Base-by-base conservation (phyloP, 2,888 invertebrate genomes). In the Eupeodes luniger region DNA sequence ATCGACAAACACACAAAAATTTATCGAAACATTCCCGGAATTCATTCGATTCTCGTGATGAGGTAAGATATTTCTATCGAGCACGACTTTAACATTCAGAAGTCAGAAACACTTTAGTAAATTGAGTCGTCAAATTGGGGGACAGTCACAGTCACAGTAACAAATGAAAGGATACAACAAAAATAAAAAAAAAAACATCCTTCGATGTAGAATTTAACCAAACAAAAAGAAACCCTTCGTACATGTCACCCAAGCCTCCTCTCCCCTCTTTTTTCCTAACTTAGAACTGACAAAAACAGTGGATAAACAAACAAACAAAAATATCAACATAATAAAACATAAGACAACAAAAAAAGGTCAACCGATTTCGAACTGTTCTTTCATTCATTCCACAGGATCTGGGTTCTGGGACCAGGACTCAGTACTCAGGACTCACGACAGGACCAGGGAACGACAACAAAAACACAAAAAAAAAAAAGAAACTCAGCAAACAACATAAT, bases 401-500 rank as follows among this genome's bases (percentile, higher is more conserved):
- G 40, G 40, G 40, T 9, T 9, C 40, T 5, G 40, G 40, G 9
- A 5, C 6, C 40, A 1, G 9, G 40, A 5, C 2, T 4, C 27
- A 27, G 62, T 16, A n/a, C 10, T 10, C 55, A 40, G 19, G 53
- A 55, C 44, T 19, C 36, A 40, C 40, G 53, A 53, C 64, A 16
- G 53, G 36, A 14, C 40, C 27, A 27, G 2, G 27, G 27, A 64
- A 47, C 64, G 64, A 47, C 64, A 47, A 27, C 5, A 49, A 14
- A 47, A 11, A 34, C 12, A 61, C 11, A 34, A 51, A 34, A 12
- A 16, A 19, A 36, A 53, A 69, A 59, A 72, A 59, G 4, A 59
- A 72, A 76, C 75, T 83, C 76, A 66, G 69, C 80, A 87, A 87
- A 87, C 86, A 83, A 87, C 86, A 83, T 83, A 87, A 87, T 87